Base-by-base conservation (phyloP, 2,888 invertebrate species). In the Bellardia pandia region DNA sequence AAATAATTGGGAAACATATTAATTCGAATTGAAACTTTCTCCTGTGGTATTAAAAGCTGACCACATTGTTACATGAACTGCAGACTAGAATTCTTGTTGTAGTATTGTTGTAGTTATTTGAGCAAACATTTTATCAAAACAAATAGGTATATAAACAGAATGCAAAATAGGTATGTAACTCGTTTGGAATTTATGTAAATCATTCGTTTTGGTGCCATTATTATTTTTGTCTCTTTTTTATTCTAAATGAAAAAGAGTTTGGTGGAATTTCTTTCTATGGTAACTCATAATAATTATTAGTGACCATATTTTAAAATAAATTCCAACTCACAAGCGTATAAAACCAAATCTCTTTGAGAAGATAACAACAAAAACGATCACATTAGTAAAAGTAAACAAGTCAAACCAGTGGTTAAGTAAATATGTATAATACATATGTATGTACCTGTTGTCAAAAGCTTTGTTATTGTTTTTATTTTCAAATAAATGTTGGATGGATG, bases 401-500 rank as follows among this genome's bases (percentile, higher is more conserved):
- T 76, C 71, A 66, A 84, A 77, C 84, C 37, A 86, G 76, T 80
- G 66, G 13, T 66, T 69, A 80, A 33, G 23, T 85, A 69, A 2
- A 13, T 72, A 58, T 13, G 8, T 58, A 58, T 23, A n/a, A 9
- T 9, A 58, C n/a, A 72, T 42, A 14, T 58, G 2, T 51, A 51
- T 14, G 23, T 53, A 51, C 74, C 81, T 81, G 81, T 81, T 37
- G 66, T 51, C 23, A 40, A 30, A 58, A 58, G n/a, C n/a, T 62
- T 9, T 62, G 60, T 48, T 62, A 16, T 23, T 37, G 56, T 16
- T 45, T 60, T 14, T 56, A 14, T 5, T 56, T 40, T 56, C 13
- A 40, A 56, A 1, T 37, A 13, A 71, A 23, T 53, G 53, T 71
- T 71, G 23, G n/a, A 45, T 58, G 5, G 68, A 40, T 79, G 74